Percentiles rank a stretch among this genome's conserved stretches.
These are phyloP conservation scores for Drosophila multiciliata DNA, from an alignment of 2,888 invertebrate species.

Conservation along the genomic window DNA sequence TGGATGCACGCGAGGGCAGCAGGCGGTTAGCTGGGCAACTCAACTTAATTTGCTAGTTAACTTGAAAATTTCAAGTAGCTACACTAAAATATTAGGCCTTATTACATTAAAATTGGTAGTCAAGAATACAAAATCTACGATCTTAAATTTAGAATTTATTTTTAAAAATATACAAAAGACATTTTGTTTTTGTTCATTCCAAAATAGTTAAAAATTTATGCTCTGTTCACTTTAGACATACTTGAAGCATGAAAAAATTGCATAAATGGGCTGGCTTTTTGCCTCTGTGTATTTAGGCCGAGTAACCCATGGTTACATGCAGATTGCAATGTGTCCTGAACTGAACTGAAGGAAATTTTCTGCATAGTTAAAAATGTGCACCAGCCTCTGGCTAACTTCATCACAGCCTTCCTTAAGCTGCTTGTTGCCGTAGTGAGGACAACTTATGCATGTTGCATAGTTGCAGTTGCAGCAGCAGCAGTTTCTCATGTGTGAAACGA, in stretches of 20 bases:
- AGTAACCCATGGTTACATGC: constrained; percentile 23
- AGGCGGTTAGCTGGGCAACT: constrained; percentile 15
- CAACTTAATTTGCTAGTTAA: constrained; percentile 62
- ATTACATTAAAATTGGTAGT: neutral
- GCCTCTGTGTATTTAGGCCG: constrained; percentile 9
- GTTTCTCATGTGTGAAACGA: constrained; percentile 73
- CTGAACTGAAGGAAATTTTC: constrained; percentile 35
- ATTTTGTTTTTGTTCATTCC: neutral
- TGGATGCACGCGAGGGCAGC: constrained; percentile 14
- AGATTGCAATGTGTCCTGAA: constrained; percentile 1
- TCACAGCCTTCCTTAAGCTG: neutral
- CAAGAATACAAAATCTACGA: neutral
- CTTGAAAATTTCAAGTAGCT: constrained; percentile 35
- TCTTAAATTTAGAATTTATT: neutral
- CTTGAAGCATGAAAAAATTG: neutral
- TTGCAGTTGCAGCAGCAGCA: constrained; percentile 22
- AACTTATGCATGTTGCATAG: constrained; percentile 29
- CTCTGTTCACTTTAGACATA: neutral
- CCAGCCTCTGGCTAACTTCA: neutral
- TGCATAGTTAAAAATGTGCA: constrained; percentile 42
- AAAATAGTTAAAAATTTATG: neutral
- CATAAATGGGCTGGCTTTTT: neutral
- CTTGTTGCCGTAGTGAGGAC: constrained; percentile 14
- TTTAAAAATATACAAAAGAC: neutral
- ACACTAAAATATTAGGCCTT: neutral